Conservation (phyloP, 1,140 invertebrate species). For the Philotrypesis tridentata region DNA sequence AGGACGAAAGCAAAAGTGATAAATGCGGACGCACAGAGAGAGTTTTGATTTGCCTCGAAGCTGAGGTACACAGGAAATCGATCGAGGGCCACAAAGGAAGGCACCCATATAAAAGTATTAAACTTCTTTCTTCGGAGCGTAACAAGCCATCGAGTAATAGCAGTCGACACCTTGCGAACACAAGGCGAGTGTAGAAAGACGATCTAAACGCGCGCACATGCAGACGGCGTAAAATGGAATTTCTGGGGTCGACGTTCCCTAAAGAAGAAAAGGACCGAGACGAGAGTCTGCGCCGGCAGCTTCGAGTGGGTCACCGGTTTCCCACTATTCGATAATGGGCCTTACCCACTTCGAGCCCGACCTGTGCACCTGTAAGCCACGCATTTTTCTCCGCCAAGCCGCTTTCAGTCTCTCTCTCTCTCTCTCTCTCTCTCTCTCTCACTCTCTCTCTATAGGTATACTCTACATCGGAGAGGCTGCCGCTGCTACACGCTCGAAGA, state of each 20-base stretch:
- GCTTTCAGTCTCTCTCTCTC: too few relatives aligned
- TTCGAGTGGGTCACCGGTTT: conserved; percentile 58
- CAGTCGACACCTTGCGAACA: neutral
- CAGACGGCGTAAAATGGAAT: conserved; percentile 54
- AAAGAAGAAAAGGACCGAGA: conserved; percentile 52
- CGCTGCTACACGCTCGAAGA: neutral
- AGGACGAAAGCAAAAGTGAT: too few relatives aligned
- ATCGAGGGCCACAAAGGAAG: too few relatives aligned
- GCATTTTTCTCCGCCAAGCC: conserved; percentile 16
- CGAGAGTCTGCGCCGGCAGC: neutral
- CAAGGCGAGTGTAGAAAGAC: conserved; percentile 4
- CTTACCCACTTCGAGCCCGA: conserved; percentile 42
- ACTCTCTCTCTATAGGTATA: too few relatives aligned
- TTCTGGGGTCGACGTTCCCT: conserved; percentile 54
- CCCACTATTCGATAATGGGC: conserved; percentile 59
- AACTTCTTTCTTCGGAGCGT: too few relatives aligned
- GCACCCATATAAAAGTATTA: too few relatives aligned
- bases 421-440: too few relatives aligned
- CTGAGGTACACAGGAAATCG: too few relatives aligned
- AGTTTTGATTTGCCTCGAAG: too few relatives aligned
- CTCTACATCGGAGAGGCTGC: too few relatives aligned
- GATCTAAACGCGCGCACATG: conserved; percentile 19
- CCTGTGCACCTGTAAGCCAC: conserved; percentile 54
- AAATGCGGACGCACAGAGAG: neutral
- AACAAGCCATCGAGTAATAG: neutral